These are phyloP conservation scores for Calephelis nemesis DNA, from an alignment of 1,140 invertebrate species.

Conservation along the genomic window DNA sequence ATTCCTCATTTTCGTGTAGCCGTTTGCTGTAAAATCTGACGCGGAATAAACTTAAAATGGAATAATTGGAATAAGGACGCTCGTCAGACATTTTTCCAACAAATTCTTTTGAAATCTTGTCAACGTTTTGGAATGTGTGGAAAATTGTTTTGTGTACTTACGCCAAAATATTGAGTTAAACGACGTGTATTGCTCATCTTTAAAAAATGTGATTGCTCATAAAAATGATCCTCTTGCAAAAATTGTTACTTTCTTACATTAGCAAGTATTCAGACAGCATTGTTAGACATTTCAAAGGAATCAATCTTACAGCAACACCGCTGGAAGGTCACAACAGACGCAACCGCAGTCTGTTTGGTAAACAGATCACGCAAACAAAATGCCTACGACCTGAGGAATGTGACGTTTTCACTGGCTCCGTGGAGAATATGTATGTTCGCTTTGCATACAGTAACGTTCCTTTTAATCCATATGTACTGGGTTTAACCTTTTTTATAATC, in stretches of 20 bases:
- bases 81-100: too few relatives aligned
- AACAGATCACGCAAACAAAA: conserved; percentile 46
- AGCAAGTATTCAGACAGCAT: background rate
- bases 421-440: conserved; percentile 26
- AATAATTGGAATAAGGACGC: too few relatives aligned
- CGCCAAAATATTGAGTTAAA: too few relatives aligned
- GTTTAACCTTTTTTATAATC: background rate
- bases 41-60: too few relatives aligned
- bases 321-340: conserved; percentile 50
- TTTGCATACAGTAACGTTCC: conserved; percentile 14
- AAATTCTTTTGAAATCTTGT: too few relatives aligned
- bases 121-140: too few relatives aligned
- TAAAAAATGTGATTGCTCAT: too few relatives aligned
- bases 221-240: too few relatives aligned
- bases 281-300: conserved; percentile 28
- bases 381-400: conserved; percentile 45
- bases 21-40: too few relatives aligned
- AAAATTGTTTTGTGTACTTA: too few relatives aligned
- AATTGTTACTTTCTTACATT: background rate
- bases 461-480: conserved; percentile 10
- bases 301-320: conserved; percentile 19
- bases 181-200: too few relatives aligned
- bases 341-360: conserved; percentile 47
- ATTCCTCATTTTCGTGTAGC: too few relatives aligned
- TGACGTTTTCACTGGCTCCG: conserved; percentile 50